Evolutionary conservation across 2,888 invertebrate genomes (phyloP).

Genomic region (Ophioninae sp.): DNA sequence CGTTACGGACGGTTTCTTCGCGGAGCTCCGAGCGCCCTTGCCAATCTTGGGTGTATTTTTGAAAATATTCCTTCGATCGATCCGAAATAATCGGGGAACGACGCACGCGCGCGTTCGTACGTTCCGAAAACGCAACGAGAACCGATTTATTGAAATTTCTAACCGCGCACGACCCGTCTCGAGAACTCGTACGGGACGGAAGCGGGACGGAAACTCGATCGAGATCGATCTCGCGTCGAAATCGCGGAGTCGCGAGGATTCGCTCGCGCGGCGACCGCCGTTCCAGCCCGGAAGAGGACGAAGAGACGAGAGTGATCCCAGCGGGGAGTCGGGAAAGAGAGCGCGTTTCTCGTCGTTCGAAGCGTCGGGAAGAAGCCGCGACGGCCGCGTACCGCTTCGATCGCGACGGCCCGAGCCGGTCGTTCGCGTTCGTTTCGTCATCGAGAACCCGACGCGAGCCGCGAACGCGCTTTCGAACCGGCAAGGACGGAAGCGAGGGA

Average conservation of each 20-base stretch:
- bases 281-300: slow-evolving; percentile 44
- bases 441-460: background rate
- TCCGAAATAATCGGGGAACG: too few species aligned
- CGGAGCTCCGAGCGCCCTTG: too few species aligned
- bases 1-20: too few species aligned
- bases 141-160: too few species aligned
- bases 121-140: too few species aligned
- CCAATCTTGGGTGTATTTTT: too few species aligned
- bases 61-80: too few species aligned
- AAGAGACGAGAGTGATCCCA: slow-evolving; percentile 8
- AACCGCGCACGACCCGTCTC: background rate
- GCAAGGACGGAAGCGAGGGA: too few species aligned
- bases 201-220: background rate
- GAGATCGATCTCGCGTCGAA: too few species aligned
- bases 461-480: too few species aligned
- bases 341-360: slow-evolving; percentile 43
- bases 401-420: slow-evolving; percentile 26
- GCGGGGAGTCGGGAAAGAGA: slow-evolving; percentile 26
- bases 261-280: slow-evolving; percentile 57
- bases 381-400: slow-evolving; percentile 63
- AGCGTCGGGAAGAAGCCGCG: slow-evolving; percentile 65
- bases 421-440: slow-evolving; percentile 27
- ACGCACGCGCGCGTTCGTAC: too few species aligned
- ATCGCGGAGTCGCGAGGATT: too few species aligned
- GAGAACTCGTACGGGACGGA: slow-evolving; percentile 1